Evolutionary conservation across 30 jellyfish, hydroid and myxozoan species (phyloP).

Genomic region (Morbakka virulenta): DNA sequence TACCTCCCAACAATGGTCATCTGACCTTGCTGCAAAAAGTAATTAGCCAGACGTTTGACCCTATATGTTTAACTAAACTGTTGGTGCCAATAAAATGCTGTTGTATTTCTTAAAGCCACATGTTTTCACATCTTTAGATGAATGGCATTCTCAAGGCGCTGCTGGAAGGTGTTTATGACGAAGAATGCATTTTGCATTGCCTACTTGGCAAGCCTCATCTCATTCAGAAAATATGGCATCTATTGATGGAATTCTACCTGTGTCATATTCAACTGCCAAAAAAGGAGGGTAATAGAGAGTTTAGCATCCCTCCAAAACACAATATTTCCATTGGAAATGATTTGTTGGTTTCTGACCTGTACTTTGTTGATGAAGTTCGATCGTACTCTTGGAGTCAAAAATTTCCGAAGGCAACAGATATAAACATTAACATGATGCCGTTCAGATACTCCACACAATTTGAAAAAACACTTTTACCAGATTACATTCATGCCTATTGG

Average conservation of each 20-base stretch:
- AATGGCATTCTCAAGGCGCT: conserved; percentile 31
- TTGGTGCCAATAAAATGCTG: no score
- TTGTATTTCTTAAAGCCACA: no score
- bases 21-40: no score
- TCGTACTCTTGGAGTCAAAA: no score
- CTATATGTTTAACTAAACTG: no score
- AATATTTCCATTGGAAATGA: neutral
- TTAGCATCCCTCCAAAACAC: no score
- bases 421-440: conserved; percentile 78
- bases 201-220: conserved; percentile 61
- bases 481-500: conserved; percentile 22
- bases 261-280: no score
- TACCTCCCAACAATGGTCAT: no score
- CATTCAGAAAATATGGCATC: conserved; percentile 53
- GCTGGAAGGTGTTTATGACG: conserved; percentile 67
- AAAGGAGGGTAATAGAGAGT: no score
- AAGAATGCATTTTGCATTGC: conserved; percentile 6
- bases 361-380: neutral
- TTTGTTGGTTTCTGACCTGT: neutral
- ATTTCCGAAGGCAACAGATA: conserved; percentile 57
- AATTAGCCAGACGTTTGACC: no score
- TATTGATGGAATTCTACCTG: no score
- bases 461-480: conserved; percentile 29
- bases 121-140: no score
- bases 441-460: conserved; percentile 23